Conservation (phyloP, 2,113 vertebrate genomes). For the Narcine bancroftii region DNA sequence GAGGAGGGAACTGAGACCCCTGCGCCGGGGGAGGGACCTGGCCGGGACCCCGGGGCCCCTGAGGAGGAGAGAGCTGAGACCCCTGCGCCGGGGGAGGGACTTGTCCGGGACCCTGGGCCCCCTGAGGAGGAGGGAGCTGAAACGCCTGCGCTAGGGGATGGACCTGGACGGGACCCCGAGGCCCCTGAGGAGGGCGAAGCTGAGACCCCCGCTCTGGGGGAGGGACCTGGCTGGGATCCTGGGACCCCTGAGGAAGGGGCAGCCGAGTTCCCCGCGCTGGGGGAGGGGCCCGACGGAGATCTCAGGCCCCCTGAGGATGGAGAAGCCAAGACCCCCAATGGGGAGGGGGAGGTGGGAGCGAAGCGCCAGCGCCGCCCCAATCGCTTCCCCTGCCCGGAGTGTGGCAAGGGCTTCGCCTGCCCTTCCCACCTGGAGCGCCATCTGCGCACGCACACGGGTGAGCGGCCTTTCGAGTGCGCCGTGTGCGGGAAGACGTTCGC, state of each 20-base stretch:
- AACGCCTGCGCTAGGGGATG: too few species aligned
- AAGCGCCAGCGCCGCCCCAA: neutral
- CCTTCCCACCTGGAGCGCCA: conserved; percentile 43
- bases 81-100: too few species aligned
- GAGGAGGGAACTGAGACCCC: too few species aligned
- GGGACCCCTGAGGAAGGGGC: neutral
- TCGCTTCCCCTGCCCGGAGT: conserved; percentile 38
- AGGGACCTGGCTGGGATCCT: neutral
- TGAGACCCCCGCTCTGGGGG: neutral
- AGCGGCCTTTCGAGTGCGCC: conserved; percentile 51
- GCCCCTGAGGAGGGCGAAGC: too few species aligned
- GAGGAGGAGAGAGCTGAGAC: neutral
- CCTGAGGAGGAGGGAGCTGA: neutral
- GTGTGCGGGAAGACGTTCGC: conserved; percentile 54
- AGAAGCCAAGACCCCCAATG: too few species aligned
- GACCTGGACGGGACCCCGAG: too few species aligned
- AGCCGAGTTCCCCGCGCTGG: too few species aligned
- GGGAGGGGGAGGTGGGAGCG: neutral
- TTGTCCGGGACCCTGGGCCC: too few species aligned
- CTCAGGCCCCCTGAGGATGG: neutral
- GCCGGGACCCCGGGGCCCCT: too few species aligned
- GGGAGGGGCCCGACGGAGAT: too few species aligned
- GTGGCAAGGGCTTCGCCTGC: conserved; percentile 42
- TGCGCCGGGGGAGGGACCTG: neutral
- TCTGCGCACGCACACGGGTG: conserved; percentile 38